Evolutionary conservation across 35 echinoderm and acorn worm species (phyloP).

Genomic region (Chiridota heheva): DNA sequence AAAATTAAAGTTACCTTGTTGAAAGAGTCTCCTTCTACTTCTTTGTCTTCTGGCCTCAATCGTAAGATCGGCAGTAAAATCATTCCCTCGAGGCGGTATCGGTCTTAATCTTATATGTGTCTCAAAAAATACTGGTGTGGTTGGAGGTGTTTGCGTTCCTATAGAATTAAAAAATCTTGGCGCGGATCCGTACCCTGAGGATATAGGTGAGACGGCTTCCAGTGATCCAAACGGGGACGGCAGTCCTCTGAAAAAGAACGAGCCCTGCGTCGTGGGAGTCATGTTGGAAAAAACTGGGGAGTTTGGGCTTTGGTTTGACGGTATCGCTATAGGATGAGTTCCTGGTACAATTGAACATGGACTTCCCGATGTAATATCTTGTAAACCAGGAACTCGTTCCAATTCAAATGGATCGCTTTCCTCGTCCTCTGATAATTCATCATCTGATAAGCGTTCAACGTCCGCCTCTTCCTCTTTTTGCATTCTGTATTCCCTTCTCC

Average conservation of each 20-base stretch:
- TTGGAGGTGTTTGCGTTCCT: slow-evolving; percentile 65
- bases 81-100: no score
- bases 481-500: slow-evolving; percentile 19
- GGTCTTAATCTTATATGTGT: no score
- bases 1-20: no score
- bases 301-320: slow-evolving; percentile 30
- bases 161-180: slow-evolving; percentile 62
- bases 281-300: slow-evolving; percentile 16
- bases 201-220: slow-evolving; percentile 63
- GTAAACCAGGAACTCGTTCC: no score
- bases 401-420: slow-evolving; percentile 48
- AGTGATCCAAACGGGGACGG: slow-evolving; percentile 52
- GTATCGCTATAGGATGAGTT: slow-evolving; percentile 44
- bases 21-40: no score
- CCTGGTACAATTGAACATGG: no score
- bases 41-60: no score
- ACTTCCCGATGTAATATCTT: no score
- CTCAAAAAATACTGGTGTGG: slow-evolving; percentile 57
- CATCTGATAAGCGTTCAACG: slow-evolving; percentile 30
- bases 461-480: slow-evolving; percentile 53
- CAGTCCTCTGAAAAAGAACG: slow-evolving; percentile 35
- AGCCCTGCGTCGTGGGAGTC: slow-evolving; percentile 47
- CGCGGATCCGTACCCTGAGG: slow-evolving; percentile 85
- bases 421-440: slow-evolving; percentile 46
- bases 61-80: no score